These are phyloP conservation scores for Drosophila orena DNA, from an alignment of 1,140 invertebrate species.

Conservation along the genomic window DNA sequence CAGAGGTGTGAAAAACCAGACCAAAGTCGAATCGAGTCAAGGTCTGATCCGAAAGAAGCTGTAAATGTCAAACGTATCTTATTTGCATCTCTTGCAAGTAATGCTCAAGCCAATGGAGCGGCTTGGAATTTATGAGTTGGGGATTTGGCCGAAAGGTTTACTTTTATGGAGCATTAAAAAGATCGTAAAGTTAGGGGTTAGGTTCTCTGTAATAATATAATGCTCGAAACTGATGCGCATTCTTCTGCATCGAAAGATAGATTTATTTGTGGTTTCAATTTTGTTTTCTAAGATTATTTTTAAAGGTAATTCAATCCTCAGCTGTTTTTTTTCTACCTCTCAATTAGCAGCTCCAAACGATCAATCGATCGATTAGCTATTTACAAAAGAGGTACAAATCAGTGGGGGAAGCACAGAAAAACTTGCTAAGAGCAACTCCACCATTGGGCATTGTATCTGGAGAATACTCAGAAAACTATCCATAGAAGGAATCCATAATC, in stretches of 20 bases:
- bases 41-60: slow-evolving; percentile 38
- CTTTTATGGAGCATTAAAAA: slow-evolving; percentile 34
- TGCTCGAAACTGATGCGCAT: not conserved
- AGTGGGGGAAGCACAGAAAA: not conserved
- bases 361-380: not conserved
- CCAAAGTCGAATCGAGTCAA: slow-evolving; percentile 64
- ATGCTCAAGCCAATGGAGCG: slow-evolving; percentile 6
- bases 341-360: too few species aligned
- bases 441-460: not conserved
- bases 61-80: slow-evolving; percentile 16
- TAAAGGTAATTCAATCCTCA: too few species aligned
- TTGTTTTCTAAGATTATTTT: not conserved
- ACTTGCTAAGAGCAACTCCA: slow-evolving; percentile 1
- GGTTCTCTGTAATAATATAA: not conserved
- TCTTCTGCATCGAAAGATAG: not conserved
- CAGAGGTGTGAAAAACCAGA: slow-evolving; percentile 32
- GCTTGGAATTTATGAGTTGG: slow-evolving; percentile 7
- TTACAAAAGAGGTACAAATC: slow-evolving; percentile 10
- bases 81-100: slow-evolving; percentile 12
- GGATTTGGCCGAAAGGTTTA: slow-evolving; percentile 9
- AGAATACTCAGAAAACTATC: slow-evolving; percentile 23
- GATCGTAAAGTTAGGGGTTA: slow-evolving; percentile 12
- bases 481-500: slow-evolving; percentile 32
- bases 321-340: too few species aligned
- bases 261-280: not conserved